phyloP scores from a whole-genome alignment of 2,797 vertebrate genomes.

The Neopelma chrysocephalum region DNA sequence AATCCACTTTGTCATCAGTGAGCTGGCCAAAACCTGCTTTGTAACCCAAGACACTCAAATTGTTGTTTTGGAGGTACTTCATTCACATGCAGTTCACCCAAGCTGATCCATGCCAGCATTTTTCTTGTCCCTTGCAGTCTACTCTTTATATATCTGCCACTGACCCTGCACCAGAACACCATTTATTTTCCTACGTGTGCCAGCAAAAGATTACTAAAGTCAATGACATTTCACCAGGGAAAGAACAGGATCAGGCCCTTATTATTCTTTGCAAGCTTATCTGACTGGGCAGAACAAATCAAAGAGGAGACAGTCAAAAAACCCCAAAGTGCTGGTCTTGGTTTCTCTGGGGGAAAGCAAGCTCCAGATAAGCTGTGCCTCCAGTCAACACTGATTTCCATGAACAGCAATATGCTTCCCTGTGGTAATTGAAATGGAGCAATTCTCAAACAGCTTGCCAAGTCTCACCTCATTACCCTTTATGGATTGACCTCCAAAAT shows the following conservation, averaged over 20 bases:
- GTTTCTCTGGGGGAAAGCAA: slow-evolving; percentile 14
- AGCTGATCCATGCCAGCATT: neutral
- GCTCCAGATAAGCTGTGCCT: neutral
- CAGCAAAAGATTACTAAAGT: neutral
- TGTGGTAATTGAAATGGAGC: slow-evolving; percentile 15
- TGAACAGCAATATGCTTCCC: neutral
- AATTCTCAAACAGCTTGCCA: slow-evolving; percentile 14
- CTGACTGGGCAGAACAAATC: slow-evolving; percentile 14
- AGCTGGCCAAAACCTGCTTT: slow-evolving; percentile 6
- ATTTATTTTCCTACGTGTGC: neutral
- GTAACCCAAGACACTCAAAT: neutral
- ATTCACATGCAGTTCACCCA: neutral
- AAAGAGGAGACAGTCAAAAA: neutral
- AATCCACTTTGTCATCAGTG: neutral
- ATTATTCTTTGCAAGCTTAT: slow-evolving; percentile 17
- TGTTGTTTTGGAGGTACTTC: neutral
- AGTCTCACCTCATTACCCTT: slow-evolving; percentile 56
- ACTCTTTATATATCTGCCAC: neutral
- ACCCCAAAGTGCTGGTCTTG: neutral
- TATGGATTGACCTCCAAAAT: slow-evolving; percentile 49
- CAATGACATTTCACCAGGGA: neutral
- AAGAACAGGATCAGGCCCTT: neutral
- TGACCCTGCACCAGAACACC: neutral
- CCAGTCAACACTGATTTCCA: slow-evolving; percentile 29
- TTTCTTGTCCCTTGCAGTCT: neutral